A percentile compares a stretch with the other conserved stretches of the same genome.
Evolutionary conservation across 2,888 invertebrate genomes (phyloP).

Genomic region (Caenorhabditis auriculariae): DNA sequence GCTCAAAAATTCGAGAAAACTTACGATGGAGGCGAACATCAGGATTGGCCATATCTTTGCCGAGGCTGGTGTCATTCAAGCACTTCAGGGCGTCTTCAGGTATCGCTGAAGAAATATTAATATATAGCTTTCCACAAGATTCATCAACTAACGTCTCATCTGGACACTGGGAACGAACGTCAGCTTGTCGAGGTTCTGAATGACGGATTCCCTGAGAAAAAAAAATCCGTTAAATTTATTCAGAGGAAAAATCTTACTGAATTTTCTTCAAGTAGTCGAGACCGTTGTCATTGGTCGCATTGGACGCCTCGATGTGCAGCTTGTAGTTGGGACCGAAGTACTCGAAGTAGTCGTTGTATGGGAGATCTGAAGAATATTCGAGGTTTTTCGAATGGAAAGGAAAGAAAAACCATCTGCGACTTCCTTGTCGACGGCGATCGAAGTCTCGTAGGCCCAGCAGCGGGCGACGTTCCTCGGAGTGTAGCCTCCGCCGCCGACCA

Average conservation of each 20-base stretch:
- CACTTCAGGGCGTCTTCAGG: slow-evolving; percentile 45
- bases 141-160: slow-evolving; percentile 53
- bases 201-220: slow-evolving; percentile 33
- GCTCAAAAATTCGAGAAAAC: too few species aligned
- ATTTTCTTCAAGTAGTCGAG: slow-evolving; percentile 46
- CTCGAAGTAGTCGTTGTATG: slow-evolving; percentile 58
- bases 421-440: slow-evolving; percentile 65
- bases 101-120: slow-evolving; percentile 51
- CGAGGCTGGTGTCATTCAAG: slow-evolving; percentile 32
- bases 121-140: neutral
- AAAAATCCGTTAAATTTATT: neutral
- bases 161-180: slow-evolving; percentile 57
- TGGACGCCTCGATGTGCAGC: slow-evolving; percentile 57
- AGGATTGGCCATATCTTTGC: slow-evolving; percentile 52
- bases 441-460: slow-evolving; percentile 99
- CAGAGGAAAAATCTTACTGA: slow-evolving; percentile 22
- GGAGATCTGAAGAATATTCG: slow-evolving; percentile 40
- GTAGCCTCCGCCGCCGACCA: slow-evolving; percentile 84
- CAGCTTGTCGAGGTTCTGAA: slow-evolving; percentile 51
- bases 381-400: neutral
- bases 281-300: slow-evolving; percentile 46
- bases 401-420: slow-evolving; percentile 46
- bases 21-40: slow-evolving; percentile 48
- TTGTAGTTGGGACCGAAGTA: slow-evolving; percentile 59
- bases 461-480: slow-evolving; percentile 58